Percentiles rank a stretch among this genome's conserved stretches.
These are phyloP conservation scores for Aproaerema taeniolella DNA, from an alignment of 2,888 invertebrate genomes.

Conservation along the genomic window DNA sequence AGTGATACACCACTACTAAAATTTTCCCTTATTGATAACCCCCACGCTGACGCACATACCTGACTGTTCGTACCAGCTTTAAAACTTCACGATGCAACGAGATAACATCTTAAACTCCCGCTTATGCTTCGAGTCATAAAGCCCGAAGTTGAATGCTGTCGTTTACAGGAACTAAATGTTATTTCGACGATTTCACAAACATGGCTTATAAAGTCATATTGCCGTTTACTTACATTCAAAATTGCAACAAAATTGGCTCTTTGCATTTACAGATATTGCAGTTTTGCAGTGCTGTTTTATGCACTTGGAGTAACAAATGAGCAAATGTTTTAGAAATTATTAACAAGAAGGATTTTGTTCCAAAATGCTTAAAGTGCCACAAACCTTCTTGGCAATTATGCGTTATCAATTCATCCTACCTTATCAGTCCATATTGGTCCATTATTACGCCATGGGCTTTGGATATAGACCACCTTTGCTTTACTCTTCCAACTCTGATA, in stretches of 20 bases:
- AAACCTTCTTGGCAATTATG: too few relatives aligned
- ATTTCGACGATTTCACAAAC: constrained; percentile 16
- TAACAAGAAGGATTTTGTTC: too few relatives aligned
- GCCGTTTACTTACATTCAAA: constrained; percentile 14
- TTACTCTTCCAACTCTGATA: too few relatives aligned
- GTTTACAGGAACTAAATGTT: constrained; percentile 10
- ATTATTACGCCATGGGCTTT: too few relatives aligned
- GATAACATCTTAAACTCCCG: neutral
- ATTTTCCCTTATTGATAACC: constrained; percentile 14
- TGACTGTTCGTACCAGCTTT: constrained; percentile 13
- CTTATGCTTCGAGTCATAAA: neutral
- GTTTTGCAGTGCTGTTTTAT: too few relatives aligned
- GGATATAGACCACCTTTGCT: too few relatives aligned
- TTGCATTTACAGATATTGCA: too few relatives aligned
- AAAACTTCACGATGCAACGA: constrained; percentile 10
- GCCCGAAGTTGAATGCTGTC: constrained; percentile 1
- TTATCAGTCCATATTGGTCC: too few relatives aligned
- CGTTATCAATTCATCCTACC: too few relatives aligned
- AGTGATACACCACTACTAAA: constrained; percentile 11
- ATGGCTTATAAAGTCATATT: constrained; percentile 16
- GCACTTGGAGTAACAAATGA: too few relatives aligned
- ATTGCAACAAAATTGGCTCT: constrained; percentile 11
- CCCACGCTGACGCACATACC: constrained; percentile 12
- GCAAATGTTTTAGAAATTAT: too few relatives aligned
- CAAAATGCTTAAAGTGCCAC: too few relatives aligned